Percentiles rank a stretch among this genome's conserved stretches.
phyloP scores from a whole-genome alignment of 2,797 vertebrate species.

The Champsocephalus gunnari region DNA sequence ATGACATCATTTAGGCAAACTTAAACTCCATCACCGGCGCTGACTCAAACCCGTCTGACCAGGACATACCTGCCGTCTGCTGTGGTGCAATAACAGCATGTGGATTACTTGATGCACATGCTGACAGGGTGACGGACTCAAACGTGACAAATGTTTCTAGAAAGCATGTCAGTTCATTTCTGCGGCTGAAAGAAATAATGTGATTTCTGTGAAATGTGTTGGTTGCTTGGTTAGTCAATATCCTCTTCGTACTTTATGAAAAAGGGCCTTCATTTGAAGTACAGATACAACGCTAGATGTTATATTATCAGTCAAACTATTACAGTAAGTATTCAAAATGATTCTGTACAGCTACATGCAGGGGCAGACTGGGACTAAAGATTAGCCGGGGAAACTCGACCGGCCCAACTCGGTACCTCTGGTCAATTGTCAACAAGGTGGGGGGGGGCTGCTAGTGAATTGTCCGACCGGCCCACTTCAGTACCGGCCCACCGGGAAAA shows the following conservation, averaged over 20 bases:
- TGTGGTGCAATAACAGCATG: background rate
- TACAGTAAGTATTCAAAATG: background rate
- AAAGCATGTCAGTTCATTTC: background rate
- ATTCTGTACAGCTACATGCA: background rate
- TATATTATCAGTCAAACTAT: background rate
- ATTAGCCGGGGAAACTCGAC: no score
- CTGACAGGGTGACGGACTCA: background rate
- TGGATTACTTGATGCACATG: conserved; percentile 5
- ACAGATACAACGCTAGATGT: no score
- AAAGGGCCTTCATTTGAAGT: no score
- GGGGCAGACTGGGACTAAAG: no score
- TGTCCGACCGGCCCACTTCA: no score
- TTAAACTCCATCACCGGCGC: background rate
- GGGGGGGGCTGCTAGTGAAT: no score
- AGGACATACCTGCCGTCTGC: conserved; percentile 5
- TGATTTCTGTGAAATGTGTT: no score
- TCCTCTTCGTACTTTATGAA: background rate
- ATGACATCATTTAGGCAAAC: background rate
- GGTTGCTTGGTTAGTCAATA: background rate
- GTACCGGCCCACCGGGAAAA: no score
- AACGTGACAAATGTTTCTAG: background rate
- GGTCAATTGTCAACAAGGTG: no score
- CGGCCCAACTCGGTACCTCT: no score
- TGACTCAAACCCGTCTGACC: conserved; percentile 29
- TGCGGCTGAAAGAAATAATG: background rate